Percentiles rank a stretch among this genome's conserved stretches.
These are phyloP conservation scores for Julus scanicus DNA, from an alignment of 2,888 invertebrate species.

Conservation along the genomic window DNA sequence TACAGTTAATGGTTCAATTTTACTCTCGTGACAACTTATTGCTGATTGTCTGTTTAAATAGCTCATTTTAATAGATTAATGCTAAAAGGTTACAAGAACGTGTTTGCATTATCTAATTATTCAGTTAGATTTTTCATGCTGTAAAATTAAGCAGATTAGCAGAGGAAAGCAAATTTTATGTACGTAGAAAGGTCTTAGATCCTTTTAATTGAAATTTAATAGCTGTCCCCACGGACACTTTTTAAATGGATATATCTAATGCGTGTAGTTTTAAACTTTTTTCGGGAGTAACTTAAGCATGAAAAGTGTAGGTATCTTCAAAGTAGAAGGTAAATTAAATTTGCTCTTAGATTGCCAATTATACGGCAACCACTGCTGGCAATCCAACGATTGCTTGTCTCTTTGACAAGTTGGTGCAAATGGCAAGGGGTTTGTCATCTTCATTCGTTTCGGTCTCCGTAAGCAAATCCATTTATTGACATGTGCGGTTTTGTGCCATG, in stretches of 20 bases:
- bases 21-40: background rate
- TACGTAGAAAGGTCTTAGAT: too few relatives aligned
- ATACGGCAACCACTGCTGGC: background rate
- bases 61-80: background rate
- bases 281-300: background rate
- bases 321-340: background rate
- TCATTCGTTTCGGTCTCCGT: background rate
- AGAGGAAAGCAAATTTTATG: too few relatives aligned
- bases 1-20: background rate
- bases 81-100: too few relatives aligned
- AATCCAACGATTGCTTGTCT: background rate
- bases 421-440: background rate
- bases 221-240: background rate
- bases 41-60: background rate
- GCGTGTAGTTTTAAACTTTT: background rate
- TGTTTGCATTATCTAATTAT: too few relatives aligned
- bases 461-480: background rate
- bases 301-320: background rate
- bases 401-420: background rate
- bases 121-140: too few relatives aligned
- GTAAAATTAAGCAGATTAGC: too few relatives aligned
- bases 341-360: background rate
- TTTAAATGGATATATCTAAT: background rate
- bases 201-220: background rate
- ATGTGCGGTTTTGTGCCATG: background rate